Conservation (phyloP, 35 echinoderm and acorn worm genomes). For the Heliocidaris erythrogramma region DNA sequence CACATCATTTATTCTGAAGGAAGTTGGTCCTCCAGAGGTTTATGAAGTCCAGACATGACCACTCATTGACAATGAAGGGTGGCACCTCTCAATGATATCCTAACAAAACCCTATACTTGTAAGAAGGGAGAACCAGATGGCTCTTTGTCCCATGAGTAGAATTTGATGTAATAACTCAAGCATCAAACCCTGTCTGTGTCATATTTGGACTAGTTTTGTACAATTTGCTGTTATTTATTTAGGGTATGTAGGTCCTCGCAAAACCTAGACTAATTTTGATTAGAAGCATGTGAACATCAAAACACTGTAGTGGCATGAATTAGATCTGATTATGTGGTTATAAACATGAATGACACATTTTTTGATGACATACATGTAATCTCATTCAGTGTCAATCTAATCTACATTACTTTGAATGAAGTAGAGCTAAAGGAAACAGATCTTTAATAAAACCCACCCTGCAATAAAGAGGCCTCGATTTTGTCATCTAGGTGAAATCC, state of each 20-base stretch:
- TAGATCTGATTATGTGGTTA: neutral
- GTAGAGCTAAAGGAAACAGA: neutral
- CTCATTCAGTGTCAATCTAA: neutral
- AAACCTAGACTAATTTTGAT: neutral
- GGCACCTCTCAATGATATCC: neutral
- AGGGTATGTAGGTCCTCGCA: neutral
- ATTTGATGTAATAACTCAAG: neutral
- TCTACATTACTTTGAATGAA: neutral
- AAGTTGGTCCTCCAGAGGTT: neutral
- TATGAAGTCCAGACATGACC: neutral
- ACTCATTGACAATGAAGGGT: neutral
- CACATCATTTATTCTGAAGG: neutral
- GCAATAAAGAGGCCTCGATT: neutral
- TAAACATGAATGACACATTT: neutral
- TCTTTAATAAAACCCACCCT: neutral
- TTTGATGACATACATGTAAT: neutral
- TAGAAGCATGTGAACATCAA: neutral
- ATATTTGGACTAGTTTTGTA: neutral
- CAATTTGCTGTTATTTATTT: neutral
- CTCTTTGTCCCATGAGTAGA: neutral
- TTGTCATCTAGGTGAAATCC: neutral
- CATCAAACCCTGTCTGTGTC: neutral
- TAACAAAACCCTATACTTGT: neutral
- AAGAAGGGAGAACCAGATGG: neutral
- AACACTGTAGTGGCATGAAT: neutral